Conservation (phyloP, 2,797 vertebrate genomes). For the Gymnothorax reevesii region DNA sequence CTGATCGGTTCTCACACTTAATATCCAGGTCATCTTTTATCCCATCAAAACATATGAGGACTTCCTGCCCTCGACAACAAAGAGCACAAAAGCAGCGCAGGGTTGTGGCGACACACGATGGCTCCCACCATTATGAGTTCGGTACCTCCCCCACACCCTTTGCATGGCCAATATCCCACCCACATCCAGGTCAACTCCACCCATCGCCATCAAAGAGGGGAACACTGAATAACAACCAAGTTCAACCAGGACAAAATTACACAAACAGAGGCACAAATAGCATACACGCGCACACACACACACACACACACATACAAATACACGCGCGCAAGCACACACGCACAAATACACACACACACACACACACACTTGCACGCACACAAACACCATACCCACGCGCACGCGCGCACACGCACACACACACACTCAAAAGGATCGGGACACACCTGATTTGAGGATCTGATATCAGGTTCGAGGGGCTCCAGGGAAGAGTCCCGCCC, state of each 20-base stretch:
- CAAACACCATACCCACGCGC: not conserved
- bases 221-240: not conserved
- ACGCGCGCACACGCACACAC: too few relatives aligned
- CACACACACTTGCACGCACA: not conserved
- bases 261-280: too few relatives aligned
- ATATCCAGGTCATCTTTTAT: too few relatives aligned
- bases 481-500: not conserved
- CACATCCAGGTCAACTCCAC: not conserved
- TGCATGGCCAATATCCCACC: not conserved
- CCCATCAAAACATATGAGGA: too few relatives aligned
- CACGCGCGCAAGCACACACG: not conserved
- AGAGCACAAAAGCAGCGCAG: too few relatives aligned
- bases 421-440: not conserved
- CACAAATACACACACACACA: constrained; percentile 15
- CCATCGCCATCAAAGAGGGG: not conserved
- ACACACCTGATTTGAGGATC: not conserved
- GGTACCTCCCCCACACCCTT: not conserved
- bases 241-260: not conserved
- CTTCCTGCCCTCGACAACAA: too few relatives aligned
- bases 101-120: too few relatives aligned
- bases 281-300: too few relatives aligned
- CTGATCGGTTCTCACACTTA: too few relatives aligned
- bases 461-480: not conserved
- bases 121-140: not conserved
- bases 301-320: constrained; percentile 7